Conservation (phyloP, 2,888 invertebrate genomes). For the Mesopsocus fuscifrons region DNA sequence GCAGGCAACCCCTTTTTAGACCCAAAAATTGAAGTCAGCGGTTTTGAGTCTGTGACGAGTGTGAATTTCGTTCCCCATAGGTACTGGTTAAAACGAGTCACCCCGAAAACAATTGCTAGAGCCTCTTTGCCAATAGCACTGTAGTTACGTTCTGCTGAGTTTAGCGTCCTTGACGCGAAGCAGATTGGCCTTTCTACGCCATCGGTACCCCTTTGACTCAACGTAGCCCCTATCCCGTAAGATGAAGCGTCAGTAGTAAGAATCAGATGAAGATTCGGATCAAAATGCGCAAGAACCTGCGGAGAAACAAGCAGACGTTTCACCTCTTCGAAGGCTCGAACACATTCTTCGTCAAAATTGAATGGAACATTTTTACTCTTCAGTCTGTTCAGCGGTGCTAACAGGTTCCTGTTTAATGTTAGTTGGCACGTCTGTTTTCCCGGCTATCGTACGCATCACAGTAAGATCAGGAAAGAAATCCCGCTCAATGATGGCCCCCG, state of each 20-base stretch:
- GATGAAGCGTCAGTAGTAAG: background rate
- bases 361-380: constrained; percentile 17
- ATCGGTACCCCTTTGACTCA: constrained; percentile 18
- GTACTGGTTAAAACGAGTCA: constrained; percentile 22
- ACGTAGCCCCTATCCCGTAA: constrained; percentile 19
- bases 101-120: constrained; percentile 21
- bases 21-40: constrained; percentile 14
- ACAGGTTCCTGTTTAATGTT: no score
- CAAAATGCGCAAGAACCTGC: background rate
- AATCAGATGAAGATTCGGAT: background rate
- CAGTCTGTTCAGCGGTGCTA: no score
- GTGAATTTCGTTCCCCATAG: constrained; percentile 22
- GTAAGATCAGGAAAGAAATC: no score
- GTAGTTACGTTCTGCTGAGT: constrained; percentile 17
- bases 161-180: constrained; percentile 19
- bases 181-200: constrained; percentile 21
- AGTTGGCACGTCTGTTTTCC: no score
- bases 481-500: no score
- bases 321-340: constrained; percentile 17
- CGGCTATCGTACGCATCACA: no score
- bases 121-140: constrained; percentile 19
- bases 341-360: constrained; percentile 17
- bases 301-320: constrained; percentile 12
- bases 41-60: constrained; percentile 21
- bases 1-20: background rate